Base-by-base conservation (phyloP, 2,113 vertebrate species). In the Strix uralensis region DNA sequence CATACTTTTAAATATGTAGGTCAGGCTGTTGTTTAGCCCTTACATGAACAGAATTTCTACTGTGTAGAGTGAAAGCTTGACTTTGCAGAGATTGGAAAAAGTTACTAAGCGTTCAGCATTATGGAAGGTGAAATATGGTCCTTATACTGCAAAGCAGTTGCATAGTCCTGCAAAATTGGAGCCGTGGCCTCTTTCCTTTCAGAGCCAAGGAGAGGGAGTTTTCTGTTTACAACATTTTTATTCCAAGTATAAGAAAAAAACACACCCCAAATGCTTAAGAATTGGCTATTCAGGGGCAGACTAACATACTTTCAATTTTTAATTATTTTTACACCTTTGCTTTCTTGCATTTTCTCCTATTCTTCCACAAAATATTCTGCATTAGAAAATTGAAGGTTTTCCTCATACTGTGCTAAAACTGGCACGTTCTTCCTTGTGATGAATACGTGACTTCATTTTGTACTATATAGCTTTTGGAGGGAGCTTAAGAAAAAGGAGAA, bases 101-200 rank as follows among this genome's bases (percentile, higher is more conserved):
- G 26, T 54, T 42, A 11, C 52, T 59, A 7, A 19, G 57, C 1
- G 2, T 47, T 52, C 15, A 10, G 49, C 12, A 0, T 57, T 29
- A 27, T 0, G 1, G 19, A 90, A 74, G 32, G 55, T 57, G 27
- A 62, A 85, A 67, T 13, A 4, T 0, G 3, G 11, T 73, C 34
- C 47, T 67, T 2, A 2, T 17, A 3, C 15, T 61, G 16, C 32
- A 71, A 21, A 65, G 38, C 38, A 42, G 3, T 61, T 25, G 40
- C 22, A 2, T 5, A 49, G 46, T 23, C 21, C 80, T 55, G 38
- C 51, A 52, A 6, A 61, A 59, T 36, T 61, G 12, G 46, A 89
- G n/a, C 40, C 1, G 1, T 1, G 9, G 61, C 32, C 22, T 8
- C 62, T 61, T 40, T 49, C 42, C 34, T 52, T 46, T n/a, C 51